Evolutionary conservation across 2,113 vertebrate genomes (phyloP).

Genomic region (Tragulus kanchil): DNA sequence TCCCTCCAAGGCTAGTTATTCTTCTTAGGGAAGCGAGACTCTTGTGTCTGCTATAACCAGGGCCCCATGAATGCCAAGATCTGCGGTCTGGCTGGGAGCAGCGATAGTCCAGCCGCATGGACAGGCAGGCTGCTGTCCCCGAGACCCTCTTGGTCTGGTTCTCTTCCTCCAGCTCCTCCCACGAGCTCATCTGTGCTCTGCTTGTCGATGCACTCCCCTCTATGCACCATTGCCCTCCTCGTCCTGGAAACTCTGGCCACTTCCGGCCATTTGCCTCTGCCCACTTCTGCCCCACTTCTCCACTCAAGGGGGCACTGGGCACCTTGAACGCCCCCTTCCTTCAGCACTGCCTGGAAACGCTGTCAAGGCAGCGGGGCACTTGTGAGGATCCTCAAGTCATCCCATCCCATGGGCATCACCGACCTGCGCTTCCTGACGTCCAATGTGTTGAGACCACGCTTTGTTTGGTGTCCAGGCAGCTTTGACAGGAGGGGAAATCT

Average conservation of each 20-base stretch:
- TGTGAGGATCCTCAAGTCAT: fast-evolving
- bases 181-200: fast-evolving
- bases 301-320: too few relatives aligned
- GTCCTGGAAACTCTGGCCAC: background rate
- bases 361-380: background rate
- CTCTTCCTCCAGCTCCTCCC: fast-evolving
- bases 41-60: fast-evolving
- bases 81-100: background rate
- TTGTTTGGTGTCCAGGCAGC: background rate
- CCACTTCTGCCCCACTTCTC: background rate
- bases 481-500: background rate
- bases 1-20: background rate
- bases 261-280: background rate
- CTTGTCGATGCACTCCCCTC: too few relatives aligned
- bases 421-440: fast-evolving
- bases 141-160: fast-evolving
- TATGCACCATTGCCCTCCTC: fast-evolving
- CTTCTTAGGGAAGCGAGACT: background rate
- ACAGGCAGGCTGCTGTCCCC: fast-evolving
- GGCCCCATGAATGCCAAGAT: background rate
- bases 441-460: background rate
- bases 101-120: fast-evolving
- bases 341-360: fast-evolving
- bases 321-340: fast-evolving
- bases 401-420: fast-evolving